phyloP scores from a whole-genome alignment of 2,113 vertebrate species.

The Scytalopus superciliaris region DNA sequence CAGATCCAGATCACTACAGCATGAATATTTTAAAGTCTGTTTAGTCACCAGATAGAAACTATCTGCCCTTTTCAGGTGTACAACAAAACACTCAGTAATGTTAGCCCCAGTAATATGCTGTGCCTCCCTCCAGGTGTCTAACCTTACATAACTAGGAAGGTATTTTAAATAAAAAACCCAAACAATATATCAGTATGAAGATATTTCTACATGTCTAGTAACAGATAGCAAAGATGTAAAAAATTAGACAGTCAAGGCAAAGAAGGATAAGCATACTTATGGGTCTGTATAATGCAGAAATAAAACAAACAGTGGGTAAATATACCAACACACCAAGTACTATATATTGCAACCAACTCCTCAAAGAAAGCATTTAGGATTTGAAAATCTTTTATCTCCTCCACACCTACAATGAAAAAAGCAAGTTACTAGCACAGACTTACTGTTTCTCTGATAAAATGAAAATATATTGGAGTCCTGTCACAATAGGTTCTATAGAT shows the following conservation, averaged over 20 bases:
- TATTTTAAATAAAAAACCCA: background rate
- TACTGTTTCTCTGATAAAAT: background rate
- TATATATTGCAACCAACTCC: background rate
- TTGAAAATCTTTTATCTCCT: background rate
- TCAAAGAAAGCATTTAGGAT: background rate
- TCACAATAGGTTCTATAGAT: background rate
- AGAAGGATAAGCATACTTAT: background rate
- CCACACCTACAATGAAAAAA: background rate
- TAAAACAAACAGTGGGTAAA: background rate
- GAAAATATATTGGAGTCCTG: background rate
- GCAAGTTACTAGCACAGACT: background rate
- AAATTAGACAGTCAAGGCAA: background rate
- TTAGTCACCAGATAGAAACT: background rate
- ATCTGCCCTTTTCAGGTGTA: background rate
- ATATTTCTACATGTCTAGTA: background rate
- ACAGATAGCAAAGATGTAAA: background rate
- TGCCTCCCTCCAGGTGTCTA: background rate
- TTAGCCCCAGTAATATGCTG: background rate
- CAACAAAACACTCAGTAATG: background rate
- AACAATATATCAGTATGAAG: background rate
- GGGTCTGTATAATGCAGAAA: background rate
- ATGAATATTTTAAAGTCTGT: background rate
- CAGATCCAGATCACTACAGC: background rate
- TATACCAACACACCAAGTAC: background rate
- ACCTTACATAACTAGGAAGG: background rate